phyloP scores from a whole-genome alignment of 2,113 vertebrate species.

The Cercopithecus mona region DNA sequence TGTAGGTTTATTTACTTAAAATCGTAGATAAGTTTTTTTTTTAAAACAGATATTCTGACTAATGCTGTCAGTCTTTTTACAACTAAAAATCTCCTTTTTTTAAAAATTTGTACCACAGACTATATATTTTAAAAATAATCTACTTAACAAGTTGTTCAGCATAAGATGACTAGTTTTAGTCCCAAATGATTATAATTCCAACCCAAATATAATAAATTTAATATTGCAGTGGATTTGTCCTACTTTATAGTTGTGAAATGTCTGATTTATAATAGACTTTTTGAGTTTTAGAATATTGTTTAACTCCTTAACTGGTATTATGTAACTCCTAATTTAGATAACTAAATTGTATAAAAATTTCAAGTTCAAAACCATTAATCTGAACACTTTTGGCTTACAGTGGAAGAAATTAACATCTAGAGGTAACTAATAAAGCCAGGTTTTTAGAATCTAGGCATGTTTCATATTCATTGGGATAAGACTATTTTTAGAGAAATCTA shows the following conservation, averaged over 20 bases:
- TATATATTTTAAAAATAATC: slow-evolving; percentile 42
- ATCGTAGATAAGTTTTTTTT: neutral
- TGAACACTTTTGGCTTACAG: neutral
- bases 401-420: slow-evolving; percentile 13
- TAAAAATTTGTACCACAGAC: neutral
- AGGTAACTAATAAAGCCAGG: neutral
- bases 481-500: neutral
- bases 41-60: neutral
- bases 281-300: neutral
- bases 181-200: slow-evolving; percentile 27
- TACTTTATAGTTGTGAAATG: slow-evolving; percentile 17
- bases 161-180: neutral
- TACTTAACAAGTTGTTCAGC: neutral
- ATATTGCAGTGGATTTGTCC: neutral
- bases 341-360: slow-evolving; percentile 1
- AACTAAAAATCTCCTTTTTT: slow-evolving; percentile 4
- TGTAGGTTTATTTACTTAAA: neutral
- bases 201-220: neutral
- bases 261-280: slow-evolving; percentile 33
- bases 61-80: neutral
- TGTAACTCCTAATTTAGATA: neutral
- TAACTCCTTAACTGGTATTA: neutral
- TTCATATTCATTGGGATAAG: slow-evolving; percentile 5
- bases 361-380: neutral
- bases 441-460: slow-evolving; percentile 10